These are phyloP conservation scores for Acleris literana DNA, from an alignment of 2,888 invertebrate genomes.

Conservation along the genomic window DNA sequence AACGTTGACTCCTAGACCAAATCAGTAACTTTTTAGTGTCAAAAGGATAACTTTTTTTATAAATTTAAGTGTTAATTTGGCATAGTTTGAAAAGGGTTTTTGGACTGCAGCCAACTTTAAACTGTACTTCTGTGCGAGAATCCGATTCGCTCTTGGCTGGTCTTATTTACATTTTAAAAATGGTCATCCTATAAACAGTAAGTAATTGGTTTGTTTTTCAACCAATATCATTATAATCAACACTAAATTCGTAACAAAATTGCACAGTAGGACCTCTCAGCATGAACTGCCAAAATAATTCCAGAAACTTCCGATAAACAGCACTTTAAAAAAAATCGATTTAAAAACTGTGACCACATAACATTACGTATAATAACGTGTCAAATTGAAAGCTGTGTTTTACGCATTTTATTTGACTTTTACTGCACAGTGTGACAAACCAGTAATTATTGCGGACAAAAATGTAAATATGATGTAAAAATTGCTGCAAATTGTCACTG, in stretches of 20 bases:
- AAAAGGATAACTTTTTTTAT: too few species aligned
- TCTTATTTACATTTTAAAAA: too few species aligned
- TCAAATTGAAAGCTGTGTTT: slow-evolving; percentile 45
- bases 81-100: too few species aligned
- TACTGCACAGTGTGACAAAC: slow-evolving; percentile 49
- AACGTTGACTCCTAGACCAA: too few species aligned
- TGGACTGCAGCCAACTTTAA: too few species aligned
- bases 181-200: too few species aligned
- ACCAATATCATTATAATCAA: slow-evolving; percentile 6
- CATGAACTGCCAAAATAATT: slow-evolving; percentile 14
- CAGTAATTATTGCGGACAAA: slow-evolving; percentile 52
- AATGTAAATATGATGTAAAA: slow-evolving; percentile 48
- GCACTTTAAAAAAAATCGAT: slow-evolving; percentile 9
- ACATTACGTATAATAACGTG: slow-evolving; percentile 45
- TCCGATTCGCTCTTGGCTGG: too few species aligned
- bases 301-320: neutral
- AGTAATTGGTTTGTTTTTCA: neutral
- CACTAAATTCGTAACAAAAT: slow-evolving; percentile 12
- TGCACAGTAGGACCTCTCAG: slow-evolving; percentile 7
- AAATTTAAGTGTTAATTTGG: too few species aligned
- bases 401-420: slow-evolving; percentile 49
- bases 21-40: too few species aligned
- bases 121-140: too few species aligned
- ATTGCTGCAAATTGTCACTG: slow-evolving; percentile 40
- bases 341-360: slow-evolving; percentile 32